phyloP scores from a whole-genome alignment of 1,140 invertebrate species.

The Paralvinella palmiformis region DNA sequence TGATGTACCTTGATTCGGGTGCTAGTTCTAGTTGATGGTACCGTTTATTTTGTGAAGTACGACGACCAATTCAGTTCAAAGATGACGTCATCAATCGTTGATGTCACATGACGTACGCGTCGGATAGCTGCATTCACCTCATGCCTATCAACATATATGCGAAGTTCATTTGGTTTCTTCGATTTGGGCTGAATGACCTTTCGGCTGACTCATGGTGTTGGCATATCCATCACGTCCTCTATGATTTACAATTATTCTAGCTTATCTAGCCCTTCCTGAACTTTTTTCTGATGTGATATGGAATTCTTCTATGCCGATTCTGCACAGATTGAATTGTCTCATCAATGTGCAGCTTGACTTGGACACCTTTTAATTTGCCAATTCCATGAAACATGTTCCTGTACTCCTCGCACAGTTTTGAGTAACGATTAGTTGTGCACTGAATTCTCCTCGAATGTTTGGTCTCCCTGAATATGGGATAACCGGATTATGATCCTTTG shows the following conservation, averaged over 20 bases:
- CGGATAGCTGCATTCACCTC: constrained; percentile 22
- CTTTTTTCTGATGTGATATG: constrained; percentile 16
- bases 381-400: neutral
- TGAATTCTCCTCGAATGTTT: neutral
- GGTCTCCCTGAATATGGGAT: constrained; percentile 4
- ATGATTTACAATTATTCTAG: constrained; percentile 26
- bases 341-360: constrained; percentile 9
- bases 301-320: constrained; percentile 2
- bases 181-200: constrained; percentile 20
- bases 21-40: constrained; percentile 20
- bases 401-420: constrained; percentile 11
- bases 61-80: too few relatives aligned
- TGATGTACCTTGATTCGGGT: constrained; percentile 18
- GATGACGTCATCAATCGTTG: too few relatives aligned
- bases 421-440: neutral
- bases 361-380: constrained; percentile 9
- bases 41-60: too few relatives aligned
- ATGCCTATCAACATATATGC: constrained; percentile 22
- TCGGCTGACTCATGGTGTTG: constrained; percentile 29
- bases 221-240: constrained; percentile 19
- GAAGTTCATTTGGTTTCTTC: constrained; percentile 10
- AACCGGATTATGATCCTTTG: neutral
- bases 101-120: too few relatives aligned
- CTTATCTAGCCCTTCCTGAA: constrained; percentile 22
- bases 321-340: neutral